These are phyloP conservation scores for Microcebus lehilahytsara DNA, from an alignment of 2,113 vertebrate genomes.

Conservation along the genomic window DNA sequence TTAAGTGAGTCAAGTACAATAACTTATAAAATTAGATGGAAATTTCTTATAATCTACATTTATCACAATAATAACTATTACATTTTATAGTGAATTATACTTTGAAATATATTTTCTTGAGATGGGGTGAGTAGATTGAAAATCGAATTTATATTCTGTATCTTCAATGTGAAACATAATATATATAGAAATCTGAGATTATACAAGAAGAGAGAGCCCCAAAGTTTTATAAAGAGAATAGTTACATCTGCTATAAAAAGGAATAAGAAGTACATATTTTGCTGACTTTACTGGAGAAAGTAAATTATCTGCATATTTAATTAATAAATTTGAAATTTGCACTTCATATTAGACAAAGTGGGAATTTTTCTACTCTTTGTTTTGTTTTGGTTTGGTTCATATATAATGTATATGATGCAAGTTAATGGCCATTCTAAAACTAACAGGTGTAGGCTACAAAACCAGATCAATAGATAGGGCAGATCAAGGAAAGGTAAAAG, in stretches of 20 bases:
- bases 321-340: background rate
- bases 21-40: background rate
- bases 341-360: background rate
- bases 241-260: background rate
- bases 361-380: background rate
- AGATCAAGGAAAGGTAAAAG: background rate
- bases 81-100: background rate
- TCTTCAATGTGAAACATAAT: background rate
- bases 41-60: background rate
- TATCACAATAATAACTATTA: background rate
- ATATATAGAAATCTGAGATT: background rate
- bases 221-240: background rate
- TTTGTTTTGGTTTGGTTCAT: background rate
- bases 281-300: background rate
- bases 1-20: background rate
- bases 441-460: background rate
- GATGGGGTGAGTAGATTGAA: background rate
- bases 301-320: background rate
- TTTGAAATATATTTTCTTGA: background rate
- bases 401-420: background rate
- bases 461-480: background rate
- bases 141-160: background rate
- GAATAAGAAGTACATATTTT: background rate
- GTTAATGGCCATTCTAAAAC: background rate
- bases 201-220: background rate